Conservation (phyloP, 2,888 invertebrate genomes). For the Vanessa cardui region DNA sequence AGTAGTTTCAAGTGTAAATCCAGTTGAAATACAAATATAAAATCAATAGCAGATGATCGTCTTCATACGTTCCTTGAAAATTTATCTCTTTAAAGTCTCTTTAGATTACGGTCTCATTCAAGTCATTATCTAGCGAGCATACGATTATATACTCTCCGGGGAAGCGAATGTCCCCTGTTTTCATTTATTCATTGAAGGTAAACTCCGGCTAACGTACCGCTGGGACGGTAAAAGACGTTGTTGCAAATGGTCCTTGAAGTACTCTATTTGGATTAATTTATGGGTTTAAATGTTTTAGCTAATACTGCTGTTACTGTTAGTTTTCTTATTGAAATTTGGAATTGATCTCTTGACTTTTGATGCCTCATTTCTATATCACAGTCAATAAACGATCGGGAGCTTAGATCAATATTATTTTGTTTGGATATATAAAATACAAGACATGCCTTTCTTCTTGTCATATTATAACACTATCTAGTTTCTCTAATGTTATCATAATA, state of each 20-base stretch:
- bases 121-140: slow-evolving; percentile 43
- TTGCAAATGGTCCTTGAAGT: slow-evolving; percentile 23
- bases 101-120: slow-evolving; percentile 39
- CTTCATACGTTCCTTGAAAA: not conserved
- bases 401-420: no score
- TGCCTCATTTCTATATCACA: no score
- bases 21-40: not conserved
- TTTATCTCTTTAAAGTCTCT: slow-evolving; percentile 8
- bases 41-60: not conserved
- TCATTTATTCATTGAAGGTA: slow-evolving; percentile 44
- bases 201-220: slow-evolving; percentile 25
- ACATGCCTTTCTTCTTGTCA: no score
- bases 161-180: slow-evolving; percentile 34
- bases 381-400: no score
- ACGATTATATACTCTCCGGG: slow-evolving; percentile 16
- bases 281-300: slow-evolving; percentile 18
- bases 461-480: no score
- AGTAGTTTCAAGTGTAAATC: not conserved
- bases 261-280: slow-evolving; percentile 28
- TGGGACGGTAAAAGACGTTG: slow-evolving; percentile 31
- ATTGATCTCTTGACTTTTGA: not conserved
- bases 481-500: no score
- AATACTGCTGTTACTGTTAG: not conserved
- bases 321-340: slow-evolving; percentile 13
- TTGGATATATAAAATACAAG: no score